Evolutionary conservation across 2,113 vertebrate species (phyloP), one percentile per base, ranked within the genome.

Genomic region (Gallinago media): DNA sequence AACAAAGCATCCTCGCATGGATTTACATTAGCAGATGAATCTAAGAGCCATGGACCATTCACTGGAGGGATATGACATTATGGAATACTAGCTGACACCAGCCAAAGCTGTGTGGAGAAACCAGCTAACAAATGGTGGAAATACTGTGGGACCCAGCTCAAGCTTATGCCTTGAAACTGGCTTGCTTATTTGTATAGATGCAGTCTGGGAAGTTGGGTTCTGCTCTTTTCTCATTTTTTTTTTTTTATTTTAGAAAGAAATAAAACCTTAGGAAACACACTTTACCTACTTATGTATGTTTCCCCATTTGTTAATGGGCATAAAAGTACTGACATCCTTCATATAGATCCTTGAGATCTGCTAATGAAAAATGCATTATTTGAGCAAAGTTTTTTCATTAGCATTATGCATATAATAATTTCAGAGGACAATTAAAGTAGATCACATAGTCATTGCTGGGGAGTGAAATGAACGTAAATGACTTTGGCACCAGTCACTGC

Each of bases 301-400:
- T 58, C 15, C 14, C 15, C 3, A 1, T 32, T 87, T 61, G 11
- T 55, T 58, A 83, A 85, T 6, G 26, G 29, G 18, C 9, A 22
- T 20, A 67, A 86, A 92, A 77, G 34, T 56, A 29, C 15, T 84
- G 47, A 91, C 26, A 32, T 95, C 26, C 9, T 75, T 88, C 76
- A 31, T 36, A 82, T 79, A 83, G 72, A 40, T 74, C 56, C 52
- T 92, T 77, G 59, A 80, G 32, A 75, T 22, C 22, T 81, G 42
- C 56, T 77, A 55, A 44, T 15, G 7, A 67, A 74, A 93, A 77
- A 54, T 38, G 13, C 4, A 73, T 0, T 15, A 42, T 16, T 32
- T 40, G 49, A 88, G 54, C 74, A 72, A 77, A 73, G 50, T 9
- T 11, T 50, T 78, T 87, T 61, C n/a, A 44, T 46, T 50, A 32